Evolutionary conservation across 1,140 invertebrate genomes (phyloP), one percentile per base, ranked within the genome.

Genomic region (Leptonema lineaticorne): DNA sequence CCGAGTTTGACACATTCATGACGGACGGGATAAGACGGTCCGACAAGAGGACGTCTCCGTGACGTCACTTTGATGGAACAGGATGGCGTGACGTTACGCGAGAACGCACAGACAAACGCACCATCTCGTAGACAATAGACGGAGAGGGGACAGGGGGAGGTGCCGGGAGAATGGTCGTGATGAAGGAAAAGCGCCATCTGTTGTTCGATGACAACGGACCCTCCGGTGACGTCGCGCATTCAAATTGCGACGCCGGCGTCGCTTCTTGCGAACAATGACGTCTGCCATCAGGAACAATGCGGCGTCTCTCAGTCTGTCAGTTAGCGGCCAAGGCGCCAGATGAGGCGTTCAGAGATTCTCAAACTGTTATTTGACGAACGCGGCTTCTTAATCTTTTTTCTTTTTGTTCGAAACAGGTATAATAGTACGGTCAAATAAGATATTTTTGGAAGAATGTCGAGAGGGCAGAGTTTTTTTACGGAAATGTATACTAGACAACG

Each of bases 241-340:
- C 16, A 14, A 16, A 41, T 14, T 58, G 46, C 63, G 67, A 60
- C 22, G 28, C 26, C 48, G n/a, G 29, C 29, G 48, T 41, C n/a
- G n/a, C n/a, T n/a, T n/a, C n/a, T n/a, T n/a, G n/a, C n/a, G 45
- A 68, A 30, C 62, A 69, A 69, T 41, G 67, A 69, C 63, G 67
- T 48, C 63, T 66, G 57, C 63, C 68, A 69, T 28, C 24, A 59
- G 68, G 56, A 69, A 69, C 68, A 69, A 69, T 69, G 24, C 16
- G 56, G 63, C 68, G 68, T 69, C 68, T 45, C 63, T 69, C 68
- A 20, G 53, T 37, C 60, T 69, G 68, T 69, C 68, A 69, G 59
- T 69, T 69, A 69, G 56, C 50, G 18, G 33, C 30, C 62, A 66
- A 69, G 67, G 63, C 67, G 67, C 67, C 68, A 69, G 68, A 69